phyloP scores from a whole-genome alignment of 2,888 invertebrate genomes.

The Eupithecia vulgata region DNA sequence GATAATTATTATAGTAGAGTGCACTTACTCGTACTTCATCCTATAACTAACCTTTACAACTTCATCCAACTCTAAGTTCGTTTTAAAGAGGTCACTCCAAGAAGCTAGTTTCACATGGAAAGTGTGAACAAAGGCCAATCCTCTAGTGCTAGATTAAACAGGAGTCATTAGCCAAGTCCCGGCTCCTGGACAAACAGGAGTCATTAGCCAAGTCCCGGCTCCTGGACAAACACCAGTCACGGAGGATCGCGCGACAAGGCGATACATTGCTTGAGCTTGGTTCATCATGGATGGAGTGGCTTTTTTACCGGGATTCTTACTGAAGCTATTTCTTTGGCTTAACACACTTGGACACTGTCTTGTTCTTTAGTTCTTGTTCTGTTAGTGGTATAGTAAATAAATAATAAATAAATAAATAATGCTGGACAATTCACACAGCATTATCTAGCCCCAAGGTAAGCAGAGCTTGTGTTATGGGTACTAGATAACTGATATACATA shows the following conservation, averaged over 20 bases:
- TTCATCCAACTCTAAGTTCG: background rate
- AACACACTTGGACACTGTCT: background rate
- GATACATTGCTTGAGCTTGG: background rate
- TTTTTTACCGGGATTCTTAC: background rate
- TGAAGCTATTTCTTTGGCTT: background rate
- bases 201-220: background rate
- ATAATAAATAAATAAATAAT: no score
- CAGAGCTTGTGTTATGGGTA: no score
- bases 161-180: background rate
- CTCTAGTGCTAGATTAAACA: background rate
- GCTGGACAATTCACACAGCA: no score
- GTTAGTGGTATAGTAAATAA: background rate
- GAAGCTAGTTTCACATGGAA: background rate
- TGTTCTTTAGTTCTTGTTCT: background rate
- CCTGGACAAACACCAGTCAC: background rate
- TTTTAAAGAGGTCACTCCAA: background rate
- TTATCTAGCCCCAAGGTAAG: no score
- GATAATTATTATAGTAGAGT: background rate
- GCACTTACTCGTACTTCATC: background rate
- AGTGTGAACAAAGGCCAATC: slow-evolving; percentile 5
- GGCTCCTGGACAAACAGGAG: background rate
- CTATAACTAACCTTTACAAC: background rate
- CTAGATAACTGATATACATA: no score
- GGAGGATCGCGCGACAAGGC: background rate
- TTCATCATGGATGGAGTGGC: background rate